A percentile compares a stretch with the other conserved stretches of the same genome.
Conservation (phyloP, 1,140 invertebrate genomes). For the Panonychus citri region DNA sequence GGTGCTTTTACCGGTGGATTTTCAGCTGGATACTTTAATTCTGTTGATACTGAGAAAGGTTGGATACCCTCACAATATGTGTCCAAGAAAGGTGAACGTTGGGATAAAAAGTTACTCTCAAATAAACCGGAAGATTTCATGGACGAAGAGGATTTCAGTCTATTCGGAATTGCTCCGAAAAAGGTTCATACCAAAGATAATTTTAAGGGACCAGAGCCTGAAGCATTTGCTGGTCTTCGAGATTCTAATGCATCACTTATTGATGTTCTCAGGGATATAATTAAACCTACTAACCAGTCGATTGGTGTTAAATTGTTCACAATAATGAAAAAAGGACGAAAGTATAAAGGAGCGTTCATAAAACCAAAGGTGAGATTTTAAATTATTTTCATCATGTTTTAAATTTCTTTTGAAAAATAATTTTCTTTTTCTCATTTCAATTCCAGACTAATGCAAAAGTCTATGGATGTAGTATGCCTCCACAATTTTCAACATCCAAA, state of each 20-base stretch:
- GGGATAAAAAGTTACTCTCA: slow-evolving; percentile 30
- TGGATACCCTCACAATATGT: slow-evolving; percentile 78
- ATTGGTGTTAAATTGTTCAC: slow-evolving; percentile 61
- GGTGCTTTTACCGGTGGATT: slow-evolving; percentile 98
- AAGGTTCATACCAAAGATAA: slow-evolving; percentile 48
- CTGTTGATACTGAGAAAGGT: slow-evolving; percentile 82
- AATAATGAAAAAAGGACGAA: slow-evolving; percentile 40
- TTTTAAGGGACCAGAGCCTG: slow-evolving; percentile 27
- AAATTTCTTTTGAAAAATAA: neutral
- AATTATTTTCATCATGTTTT: neutral
- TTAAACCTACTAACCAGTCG: slow-evolving; percentile 55
- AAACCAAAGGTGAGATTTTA: slow-evolving; percentile 14
- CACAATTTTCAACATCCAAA: slow-evolving; percentile 16
- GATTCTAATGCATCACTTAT: slow-evolving; percentile 39
- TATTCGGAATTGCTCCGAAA: slow-evolving; percentile 83
- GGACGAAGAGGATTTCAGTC: slow-evolving; percentile 89
- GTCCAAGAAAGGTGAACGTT: slow-evolving; percentile 28
- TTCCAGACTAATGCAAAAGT: slow-evolving; percentile 23
- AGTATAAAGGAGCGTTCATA: slow-evolving; percentile 15
- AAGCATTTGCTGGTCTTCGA: slow-evolving; percentile 13
- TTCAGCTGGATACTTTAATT: slow-evolving; percentile 90
- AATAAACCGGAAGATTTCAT: slow-evolving; percentile 72
- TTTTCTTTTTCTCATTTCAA: neutral
- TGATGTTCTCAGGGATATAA: slow-evolving; percentile 43
- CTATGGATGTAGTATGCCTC: slow-evolving; percentile 42